A percentile compares a stretch with the other conserved stretches of the same genome.
These are phyloP conservation scores for Babylonia areolata DNA, from an alignment of 1,140 invertebrate species.

Conservation along the genomic window DNA sequence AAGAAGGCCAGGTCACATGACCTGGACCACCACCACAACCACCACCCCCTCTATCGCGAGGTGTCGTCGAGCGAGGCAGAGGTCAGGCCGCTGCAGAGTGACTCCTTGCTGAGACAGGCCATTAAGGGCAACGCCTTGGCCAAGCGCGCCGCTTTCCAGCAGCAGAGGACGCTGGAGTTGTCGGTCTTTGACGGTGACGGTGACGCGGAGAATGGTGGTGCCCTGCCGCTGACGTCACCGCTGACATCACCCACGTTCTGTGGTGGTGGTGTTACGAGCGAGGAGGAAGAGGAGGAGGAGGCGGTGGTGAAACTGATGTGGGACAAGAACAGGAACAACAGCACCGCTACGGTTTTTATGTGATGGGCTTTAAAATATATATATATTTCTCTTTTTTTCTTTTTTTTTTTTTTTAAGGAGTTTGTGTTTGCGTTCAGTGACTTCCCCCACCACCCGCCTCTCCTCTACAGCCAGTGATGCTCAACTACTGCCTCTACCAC, in stretches of 20 bases:
- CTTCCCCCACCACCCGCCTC: too few species aligned
- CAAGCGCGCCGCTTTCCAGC: background rate
- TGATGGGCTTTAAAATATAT: background rate
- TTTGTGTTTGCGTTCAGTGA: too few species aligned
- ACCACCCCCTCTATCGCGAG: background rate
- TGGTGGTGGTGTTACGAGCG: too few species aligned
- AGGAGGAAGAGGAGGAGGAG: background rate
- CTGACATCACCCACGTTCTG: background rate
- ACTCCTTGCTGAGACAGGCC: slow-evolving; percentile 21
- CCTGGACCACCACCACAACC: background rate
- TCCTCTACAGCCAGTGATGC: too few species aligned
- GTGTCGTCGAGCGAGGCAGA: background rate
- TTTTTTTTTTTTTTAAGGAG: too few species aligned
- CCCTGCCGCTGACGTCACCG: background rate
- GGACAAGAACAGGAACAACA: slow-evolving; percentile 33
- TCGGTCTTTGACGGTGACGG: background rate
- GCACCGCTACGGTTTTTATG: background rate
- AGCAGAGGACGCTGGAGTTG: background rate
- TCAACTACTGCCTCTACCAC: too few species aligned
- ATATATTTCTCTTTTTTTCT: too few species aligned
- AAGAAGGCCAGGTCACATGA: slow-evolving; percentile 19
- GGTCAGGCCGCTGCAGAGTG: background rate
- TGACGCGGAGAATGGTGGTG: background rate
- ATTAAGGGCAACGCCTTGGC: slow-evolving; percentile 17
- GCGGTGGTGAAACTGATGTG: background rate